Conservation (phyloP, 2,888 invertebrate genomes). For the Zonitis immaculata region DNA sequence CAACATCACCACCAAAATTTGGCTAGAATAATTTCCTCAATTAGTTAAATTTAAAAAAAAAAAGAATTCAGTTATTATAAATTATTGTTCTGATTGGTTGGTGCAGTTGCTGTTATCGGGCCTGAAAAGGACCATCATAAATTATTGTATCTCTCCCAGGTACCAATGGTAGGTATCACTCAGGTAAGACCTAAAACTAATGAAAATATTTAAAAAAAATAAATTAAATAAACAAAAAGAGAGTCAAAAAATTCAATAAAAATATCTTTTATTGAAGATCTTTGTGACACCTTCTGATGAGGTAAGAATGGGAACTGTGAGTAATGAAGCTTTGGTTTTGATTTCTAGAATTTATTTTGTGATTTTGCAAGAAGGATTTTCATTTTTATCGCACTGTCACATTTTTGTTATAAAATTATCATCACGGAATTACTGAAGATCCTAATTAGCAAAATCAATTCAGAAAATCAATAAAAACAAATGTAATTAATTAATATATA, state of each 20-base stretch:
- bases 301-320: conserved; percentile 35
- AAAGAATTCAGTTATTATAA: too few relatives aligned
- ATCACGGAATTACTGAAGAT: conserved; percentile 6
- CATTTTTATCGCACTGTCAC: neutral
- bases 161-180: conserved; percentile 52
- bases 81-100: conserved; percentile 32
- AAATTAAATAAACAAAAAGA: conserved; percentile 3
- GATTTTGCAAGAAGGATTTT: conserved; percentile 12
- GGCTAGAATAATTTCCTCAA: conserved; percentile 1
- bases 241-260: conserved; percentile 2
- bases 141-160: conserved; percentile 55
- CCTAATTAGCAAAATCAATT: conserved; percentile 4
- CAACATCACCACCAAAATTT: conserved; percentile 8
- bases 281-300: conserved; percentile 35
- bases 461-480: too few relatives aligned
- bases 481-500: neutral
- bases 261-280: conserved; percentile 33
- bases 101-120: conserved; percentile 53
- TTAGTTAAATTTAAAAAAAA: too few relatives aligned
- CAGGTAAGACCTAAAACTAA: conserved; percentile 36
- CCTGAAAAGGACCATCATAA: conserved; percentile 56
- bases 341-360: conserved; percentile 5
- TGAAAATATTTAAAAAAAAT: neutral
- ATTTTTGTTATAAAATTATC: neutral
- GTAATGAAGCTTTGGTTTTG: conserved; percentile 21